Evolutionary conservation across 2,888 invertebrate species (phyloP).

Genomic region (Melieria omissa): DNA sequence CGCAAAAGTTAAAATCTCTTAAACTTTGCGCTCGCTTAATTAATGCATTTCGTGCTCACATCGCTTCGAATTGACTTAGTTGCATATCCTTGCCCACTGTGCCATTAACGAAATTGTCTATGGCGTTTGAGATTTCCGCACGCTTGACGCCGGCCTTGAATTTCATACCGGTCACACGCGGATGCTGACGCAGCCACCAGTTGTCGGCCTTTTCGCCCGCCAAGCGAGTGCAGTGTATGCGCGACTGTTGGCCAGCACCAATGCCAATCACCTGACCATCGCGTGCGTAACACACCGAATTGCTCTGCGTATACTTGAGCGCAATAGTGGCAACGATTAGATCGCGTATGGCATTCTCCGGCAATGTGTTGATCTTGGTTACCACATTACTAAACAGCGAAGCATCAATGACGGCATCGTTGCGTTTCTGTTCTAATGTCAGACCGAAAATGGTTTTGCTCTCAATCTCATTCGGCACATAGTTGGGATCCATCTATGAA

Average conservation of each 20-base stretch:
- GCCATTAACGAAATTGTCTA: conserved; percentile 93
- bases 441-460: conserved; percentile 86
- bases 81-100: conserved; percentile 92
- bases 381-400: conserved; percentile 86
- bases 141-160: conserved; percentile 89
- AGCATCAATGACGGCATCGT: conserved; percentile 84
- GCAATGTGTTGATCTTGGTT: conserved; percentile 74
- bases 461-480: conserved; percentile 84
- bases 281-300: conserved; percentile 96
- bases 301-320: conserved; percentile 97
- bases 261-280: conserved; percentile 89
- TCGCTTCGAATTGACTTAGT: conserved; percentile 76
- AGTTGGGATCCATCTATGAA: conserved; percentile 84
- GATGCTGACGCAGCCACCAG: conserved; percentile 98
- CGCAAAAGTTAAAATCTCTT: conserved; percentile 13
- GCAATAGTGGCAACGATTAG: conserved; percentile 95
- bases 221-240: conserved; percentile 97
- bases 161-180: conserved; percentile 82
- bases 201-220: conserved; percentile 97
- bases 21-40: not conserved
- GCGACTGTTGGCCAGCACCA: conserved; percentile 98
- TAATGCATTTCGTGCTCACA: conserved; percentile 71
- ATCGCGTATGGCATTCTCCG: conserved; percentile 84
- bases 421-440: conserved; percentile 87
- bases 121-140: conserved; percentile 93